Conservation (phyloP, 2,888 invertebrate species). For the Drosophila pegasa region DNA sequence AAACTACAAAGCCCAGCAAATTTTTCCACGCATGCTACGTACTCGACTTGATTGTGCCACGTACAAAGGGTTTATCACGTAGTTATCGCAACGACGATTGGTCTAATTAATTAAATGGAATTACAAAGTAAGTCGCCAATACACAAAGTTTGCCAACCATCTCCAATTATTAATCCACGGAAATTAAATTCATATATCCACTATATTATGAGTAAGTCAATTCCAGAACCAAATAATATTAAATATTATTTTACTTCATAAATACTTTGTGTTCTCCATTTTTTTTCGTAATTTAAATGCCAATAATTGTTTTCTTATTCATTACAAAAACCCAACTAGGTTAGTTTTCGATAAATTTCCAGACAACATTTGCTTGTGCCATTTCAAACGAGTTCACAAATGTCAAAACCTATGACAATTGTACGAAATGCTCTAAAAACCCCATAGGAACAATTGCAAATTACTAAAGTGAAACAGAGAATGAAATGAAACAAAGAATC, state of each 20-base stretch:
- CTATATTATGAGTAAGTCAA: neutral
- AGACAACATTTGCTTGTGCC: neutral
- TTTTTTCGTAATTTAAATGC: neutral
- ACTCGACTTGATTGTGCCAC: constrained; percentile 21
- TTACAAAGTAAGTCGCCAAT: constrained; percentile 1
- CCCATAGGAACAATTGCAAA: neutral
- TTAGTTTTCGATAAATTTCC: no score
- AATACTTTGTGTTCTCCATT: neutral
- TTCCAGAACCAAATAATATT: no score
- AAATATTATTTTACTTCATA: no score
- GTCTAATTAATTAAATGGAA: constrained; percentile 2
- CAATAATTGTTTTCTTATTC: no score
- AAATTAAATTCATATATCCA: neutral
- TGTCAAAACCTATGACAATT: neutral
- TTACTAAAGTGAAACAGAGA: neutral
- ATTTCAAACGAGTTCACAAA: neutral
- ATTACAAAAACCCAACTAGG: no score
- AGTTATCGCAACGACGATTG: constrained; percentile 19
- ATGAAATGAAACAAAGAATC: constrained; percentile 15
- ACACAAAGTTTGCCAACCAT: neutral
- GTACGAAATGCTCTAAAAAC: neutral
- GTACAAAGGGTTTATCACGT: constrained; percentile 12
- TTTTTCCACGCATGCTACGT: constrained; percentile 4
- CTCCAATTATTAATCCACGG: neutral
- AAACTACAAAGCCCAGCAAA: constrained; percentile 7